These are phyloP conservation scores for Falcunculus frontatus DNA, from an alignment of 2,113 vertebrate genomes.

Conservation along the genomic window DNA sequence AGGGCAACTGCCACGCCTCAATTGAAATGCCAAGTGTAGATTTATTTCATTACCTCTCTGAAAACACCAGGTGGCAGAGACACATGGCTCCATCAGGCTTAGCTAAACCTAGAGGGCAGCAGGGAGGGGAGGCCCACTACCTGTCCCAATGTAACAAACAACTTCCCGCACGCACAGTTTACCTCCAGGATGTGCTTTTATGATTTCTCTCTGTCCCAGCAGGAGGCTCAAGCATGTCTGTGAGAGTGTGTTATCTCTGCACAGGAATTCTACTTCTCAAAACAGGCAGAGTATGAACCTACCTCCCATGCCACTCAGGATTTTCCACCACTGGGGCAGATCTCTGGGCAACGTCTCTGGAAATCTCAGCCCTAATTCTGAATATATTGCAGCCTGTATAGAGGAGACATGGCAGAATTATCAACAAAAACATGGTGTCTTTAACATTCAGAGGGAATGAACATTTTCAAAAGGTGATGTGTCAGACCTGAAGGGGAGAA, in stretches of 20 bases:
- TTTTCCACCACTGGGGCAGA: neutral
- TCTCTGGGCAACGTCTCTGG: neutral
- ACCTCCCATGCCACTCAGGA: neutral
- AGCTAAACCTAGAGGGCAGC: neutral
- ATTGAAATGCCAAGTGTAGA: neutral
- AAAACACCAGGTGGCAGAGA: neutral
- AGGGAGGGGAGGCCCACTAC: neutral
- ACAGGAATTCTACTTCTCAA: neutral
- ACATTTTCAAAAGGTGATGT: neutral
- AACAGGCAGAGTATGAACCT: neutral
- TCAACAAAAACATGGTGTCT: neutral
- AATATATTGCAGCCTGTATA: neutral
- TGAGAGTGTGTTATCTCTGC: neutral
- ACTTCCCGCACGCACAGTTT: fast-evolving
- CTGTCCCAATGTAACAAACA: neutral
- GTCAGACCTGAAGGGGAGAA: neutral
- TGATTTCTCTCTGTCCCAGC: neutral
- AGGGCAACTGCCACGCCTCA: neutral
- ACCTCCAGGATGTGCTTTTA: neutral
- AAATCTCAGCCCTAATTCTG: neutral
- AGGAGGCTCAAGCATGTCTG: neutral
- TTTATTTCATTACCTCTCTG: neutral
- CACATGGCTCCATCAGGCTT: neutral
- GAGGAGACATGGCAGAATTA: neutral
- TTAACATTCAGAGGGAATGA: neutral